These are phyloP conservation scores for Teleogryllus oceanicus DNA, from an alignment of 2,888 invertebrate species.

Conservation along the genomic window DNA sequence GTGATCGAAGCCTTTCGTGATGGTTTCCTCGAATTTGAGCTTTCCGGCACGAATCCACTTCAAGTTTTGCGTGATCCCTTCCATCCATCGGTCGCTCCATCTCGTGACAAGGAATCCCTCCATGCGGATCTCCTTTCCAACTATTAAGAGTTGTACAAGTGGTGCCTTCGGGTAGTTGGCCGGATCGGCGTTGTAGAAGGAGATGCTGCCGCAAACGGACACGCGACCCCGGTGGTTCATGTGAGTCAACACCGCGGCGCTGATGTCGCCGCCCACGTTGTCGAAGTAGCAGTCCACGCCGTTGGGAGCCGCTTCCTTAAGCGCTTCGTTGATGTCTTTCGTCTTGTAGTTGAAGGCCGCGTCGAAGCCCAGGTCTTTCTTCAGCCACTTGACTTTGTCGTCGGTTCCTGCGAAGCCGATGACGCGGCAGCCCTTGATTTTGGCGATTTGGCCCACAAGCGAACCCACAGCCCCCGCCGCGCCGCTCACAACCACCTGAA, in stretches of 20 bases:
- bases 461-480: constrained; percentile 51
- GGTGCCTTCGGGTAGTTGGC: constrained; percentile 37
- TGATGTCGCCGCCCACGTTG: constrained; percentile 68
- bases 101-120: constrained; percentile 59
- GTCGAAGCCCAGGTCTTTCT: constrained; percentile 64
- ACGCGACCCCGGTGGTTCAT: constrained; percentile 63
- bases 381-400: constrained; percentile 66
- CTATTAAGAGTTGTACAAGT: constrained; percentile 55
- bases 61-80: constrained; percentile 62
- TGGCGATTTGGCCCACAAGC: constrained; percentile 50
- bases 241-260: constrained; percentile 56
- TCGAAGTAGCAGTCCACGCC: constrained; percentile 75
- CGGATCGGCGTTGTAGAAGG: constrained; percentile 53
- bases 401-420: constrained; percentile 70
- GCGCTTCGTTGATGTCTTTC: constrained; percentile 51
- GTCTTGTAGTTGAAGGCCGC: constrained; percentile 70
- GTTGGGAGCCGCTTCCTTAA: constrained; percentile 62
- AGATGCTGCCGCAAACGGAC: constrained; percentile 64
- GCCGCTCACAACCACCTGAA: constrained; percentile 43
- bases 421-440: constrained; percentile 62
- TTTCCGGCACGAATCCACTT: constrained; percentile 57
- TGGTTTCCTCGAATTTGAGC: constrained; percentile 45
- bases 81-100: constrained; percentile 59
- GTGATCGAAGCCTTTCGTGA: constrained; percentile 68
- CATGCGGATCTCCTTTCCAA: constrained; percentile 58